These are phyloP conservation scores for Syritta pipiens DNA, from an alignment of 2,888 invertebrate genomes.

Conservation along the genomic window DNA sequence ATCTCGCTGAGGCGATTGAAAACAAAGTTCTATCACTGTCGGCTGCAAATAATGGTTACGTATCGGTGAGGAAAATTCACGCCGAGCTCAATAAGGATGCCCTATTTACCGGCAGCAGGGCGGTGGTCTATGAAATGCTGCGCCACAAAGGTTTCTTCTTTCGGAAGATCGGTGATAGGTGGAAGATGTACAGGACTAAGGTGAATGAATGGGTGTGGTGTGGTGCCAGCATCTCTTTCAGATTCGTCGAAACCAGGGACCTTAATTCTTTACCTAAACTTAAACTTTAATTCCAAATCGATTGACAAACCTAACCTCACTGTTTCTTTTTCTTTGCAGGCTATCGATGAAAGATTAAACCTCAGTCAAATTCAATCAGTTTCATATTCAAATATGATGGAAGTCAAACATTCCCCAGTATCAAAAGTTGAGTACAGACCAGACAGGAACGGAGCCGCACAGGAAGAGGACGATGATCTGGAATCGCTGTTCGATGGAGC, in stretches of 20 bases:
- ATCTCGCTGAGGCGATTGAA: not conserved
- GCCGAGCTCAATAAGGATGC: not conserved
- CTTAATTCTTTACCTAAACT: no score
- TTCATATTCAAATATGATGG: constrained; percentile 56
- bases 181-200: not conserved
- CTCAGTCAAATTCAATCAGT: not conserved
- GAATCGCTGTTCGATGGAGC: constrained; percentile 26
- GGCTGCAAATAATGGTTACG: not conserved
- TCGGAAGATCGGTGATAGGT: not conserved
- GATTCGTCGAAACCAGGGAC: no score
- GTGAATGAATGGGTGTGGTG: no score
- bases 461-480: constrained; percentile 41
- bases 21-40: not conserved
- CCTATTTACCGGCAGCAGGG: not conserved
- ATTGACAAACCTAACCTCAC: not conserved
- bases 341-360: constrained; percentile 39
- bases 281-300: no score
- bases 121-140: not conserved
- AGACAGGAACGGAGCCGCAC: constrained; percentile 29
- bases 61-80: not conserved
- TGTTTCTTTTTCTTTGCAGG: constrained; percentile 10
- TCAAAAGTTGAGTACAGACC: constrained; percentile 49
- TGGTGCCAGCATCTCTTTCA: no score
- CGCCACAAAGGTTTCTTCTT: constrained; percentile 10
- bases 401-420: constrained; percentile 63